Evolutionary conservation across 2,888 invertebrate species (phyloP).

Genomic region (Coelopa pilipes): DNA sequence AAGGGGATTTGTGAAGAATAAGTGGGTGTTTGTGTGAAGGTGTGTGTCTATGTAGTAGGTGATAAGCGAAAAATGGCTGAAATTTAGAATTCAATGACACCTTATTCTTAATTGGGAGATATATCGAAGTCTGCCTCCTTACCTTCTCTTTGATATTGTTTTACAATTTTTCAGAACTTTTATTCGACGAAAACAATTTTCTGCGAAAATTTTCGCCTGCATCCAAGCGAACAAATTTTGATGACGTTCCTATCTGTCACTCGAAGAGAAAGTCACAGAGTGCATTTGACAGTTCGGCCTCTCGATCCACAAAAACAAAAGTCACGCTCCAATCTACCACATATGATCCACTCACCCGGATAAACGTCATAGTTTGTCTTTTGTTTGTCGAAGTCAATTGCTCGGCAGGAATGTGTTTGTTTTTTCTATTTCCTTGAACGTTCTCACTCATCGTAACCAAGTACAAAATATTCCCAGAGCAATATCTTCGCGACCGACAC

Average conservation of each 20-base stretch:
- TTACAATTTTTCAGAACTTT: neutral
- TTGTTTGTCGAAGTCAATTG: neutral
- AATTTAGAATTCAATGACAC: neutral
- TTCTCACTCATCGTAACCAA: too few species aligned
- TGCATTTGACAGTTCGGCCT: neutral
- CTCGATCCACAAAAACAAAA: neutral
- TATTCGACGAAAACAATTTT: constrained; percentile 30
- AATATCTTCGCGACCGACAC: neutral
- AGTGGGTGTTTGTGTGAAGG: neutral
- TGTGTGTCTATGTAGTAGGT: constrained; percentile 14
- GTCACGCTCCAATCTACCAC: neutral
- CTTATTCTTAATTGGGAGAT: neutral
- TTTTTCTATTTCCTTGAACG: neutral
- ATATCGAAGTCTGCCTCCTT: neutral
- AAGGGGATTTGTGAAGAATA: neutral
- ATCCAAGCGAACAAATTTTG: constrained; percentile 42
- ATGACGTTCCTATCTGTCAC: constrained; percentile 44
- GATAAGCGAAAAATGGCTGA: constrained; percentile 9
- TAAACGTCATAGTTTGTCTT: neutral
- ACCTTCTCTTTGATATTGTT: neutral
- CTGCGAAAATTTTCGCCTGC: constrained; percentile 33
- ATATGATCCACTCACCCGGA: neutral
- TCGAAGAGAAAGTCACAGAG: constrained; percentile 9
- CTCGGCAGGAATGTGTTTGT: neutral
- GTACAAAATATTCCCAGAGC: neutral